These are phyloP conservation scores for Psittacula derbiana DNA, from an alignment of 2,797 vertebrate species.

Conservation along the genomic window DNA sequence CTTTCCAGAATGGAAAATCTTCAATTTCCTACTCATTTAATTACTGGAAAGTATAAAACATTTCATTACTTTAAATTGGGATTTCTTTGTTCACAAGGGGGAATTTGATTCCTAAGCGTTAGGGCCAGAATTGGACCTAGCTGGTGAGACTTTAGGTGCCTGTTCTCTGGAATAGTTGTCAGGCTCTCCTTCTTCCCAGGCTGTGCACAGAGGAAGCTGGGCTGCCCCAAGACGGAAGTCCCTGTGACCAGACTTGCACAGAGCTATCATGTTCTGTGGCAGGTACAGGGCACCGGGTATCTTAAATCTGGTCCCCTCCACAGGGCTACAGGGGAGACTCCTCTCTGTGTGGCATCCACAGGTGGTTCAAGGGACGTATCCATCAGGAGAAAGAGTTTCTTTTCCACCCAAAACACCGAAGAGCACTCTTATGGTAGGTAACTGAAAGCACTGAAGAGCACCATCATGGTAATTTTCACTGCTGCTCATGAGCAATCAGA, in stretches of 20 bases:
- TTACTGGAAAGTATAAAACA: conserved; percentile 14
- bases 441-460: background rate
- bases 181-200: background rate
- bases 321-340: background rate
- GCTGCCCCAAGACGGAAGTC: background rate
- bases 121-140: background rate
- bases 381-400: background rate
- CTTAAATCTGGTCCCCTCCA: background rate
- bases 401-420: background rate
- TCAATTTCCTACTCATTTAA: background rate
- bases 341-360: background rate
- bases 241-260: rapidly evolving
- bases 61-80: background rate
- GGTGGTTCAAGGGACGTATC: background rate
- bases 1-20: conserved; percentile 34
- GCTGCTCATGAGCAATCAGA: rapidly evolving
- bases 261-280: background rate
- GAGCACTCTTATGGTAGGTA: background rate
- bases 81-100: background rate
- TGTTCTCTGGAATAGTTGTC: background rate
- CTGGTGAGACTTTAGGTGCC: background rate
- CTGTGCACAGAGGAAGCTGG: background rate
- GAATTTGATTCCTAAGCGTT: background rate
- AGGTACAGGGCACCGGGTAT: background rate
- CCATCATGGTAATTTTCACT: background rate